phyloP scores from a whole-genome alignment of 2,113 vertebrate species.

The Spilogale gracilis region DNA sequence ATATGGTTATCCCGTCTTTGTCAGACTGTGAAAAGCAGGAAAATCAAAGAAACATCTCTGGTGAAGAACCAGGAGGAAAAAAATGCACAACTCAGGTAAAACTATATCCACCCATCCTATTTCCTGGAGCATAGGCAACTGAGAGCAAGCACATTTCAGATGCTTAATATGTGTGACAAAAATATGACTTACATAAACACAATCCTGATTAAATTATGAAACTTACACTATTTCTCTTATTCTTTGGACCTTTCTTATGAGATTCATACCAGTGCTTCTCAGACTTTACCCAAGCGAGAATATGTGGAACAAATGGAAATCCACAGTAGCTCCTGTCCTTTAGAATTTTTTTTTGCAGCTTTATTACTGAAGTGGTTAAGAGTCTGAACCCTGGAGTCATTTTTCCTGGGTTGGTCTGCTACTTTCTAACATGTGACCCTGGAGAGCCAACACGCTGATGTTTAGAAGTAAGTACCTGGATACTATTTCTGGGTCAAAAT shows the following conservation, averaged over 20 bases:
- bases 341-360: neutral
- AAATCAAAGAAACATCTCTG: neutral
- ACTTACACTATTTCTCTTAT: neutral
- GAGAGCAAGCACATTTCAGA: neutral
- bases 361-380: neutral
- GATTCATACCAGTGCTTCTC: neutral
- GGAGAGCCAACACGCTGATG: neutral
- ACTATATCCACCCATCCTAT: neutral
- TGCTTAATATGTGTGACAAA: neutral
- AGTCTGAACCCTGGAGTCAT: neutral
- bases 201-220: neutral
- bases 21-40: neutral
- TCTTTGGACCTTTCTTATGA: neutral
- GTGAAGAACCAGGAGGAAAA: neutral
- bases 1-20: neutral
- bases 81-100: neutral
- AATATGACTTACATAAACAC: too few relatives aligned
- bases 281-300: neutral
- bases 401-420: neutral
- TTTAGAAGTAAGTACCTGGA: neutral
- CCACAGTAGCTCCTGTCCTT: neutral
- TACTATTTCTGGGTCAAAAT: neutral
- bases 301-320: neutral
- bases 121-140: neutral
- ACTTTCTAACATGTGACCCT: neutral